Evolutionary conservation across 2,888 invertebrate genomes (phyloP).

Genomic region (Conomelus anceps): DNA sequence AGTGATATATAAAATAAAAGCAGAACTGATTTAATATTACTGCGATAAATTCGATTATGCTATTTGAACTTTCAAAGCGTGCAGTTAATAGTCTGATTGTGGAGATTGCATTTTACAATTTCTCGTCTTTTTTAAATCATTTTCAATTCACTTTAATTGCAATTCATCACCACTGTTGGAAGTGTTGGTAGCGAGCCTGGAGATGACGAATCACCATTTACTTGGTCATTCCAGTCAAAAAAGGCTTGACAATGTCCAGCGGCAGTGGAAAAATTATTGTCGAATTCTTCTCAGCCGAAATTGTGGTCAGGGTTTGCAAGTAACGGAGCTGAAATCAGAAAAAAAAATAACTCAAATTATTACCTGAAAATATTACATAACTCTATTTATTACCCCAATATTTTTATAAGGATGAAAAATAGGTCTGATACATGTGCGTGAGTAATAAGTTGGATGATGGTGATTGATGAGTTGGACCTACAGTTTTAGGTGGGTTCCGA

Average conservation of each 20-base stretch:
- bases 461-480: too few relatives aligned
- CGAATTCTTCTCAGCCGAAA: constrained; percentile 90
- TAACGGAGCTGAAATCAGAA: constrained; percentile 59
- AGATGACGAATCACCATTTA: not conserved
- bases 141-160: too few relatives aligned
- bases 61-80: too few relatives aligned
- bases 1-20: too few relatives aligned
- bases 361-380: not conserved
- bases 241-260: constrained; percentile 62
- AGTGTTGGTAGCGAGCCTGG: not conserved
- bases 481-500: too few relatives aligned
- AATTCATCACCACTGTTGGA: not conserved
- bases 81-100: too few relatives aligned
- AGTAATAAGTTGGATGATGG: too few relatives aligned
- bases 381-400: too few relatives aligned
- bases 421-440: too few relatives aligned
- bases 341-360: not conserved
- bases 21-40: not conserved
- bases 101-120: too few relatives aligned
- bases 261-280: constrained; percentile 92
- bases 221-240: constrained; percentile 40
- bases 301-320: constrained; percentile 82
- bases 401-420: too few relatives aligned
- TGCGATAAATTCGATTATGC: not conserved
- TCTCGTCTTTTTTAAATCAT: too few relatives aligned